These are phyloP conservation scores for Labeo rohita DNA, from an alignment of 2,113 vertebrate species.

Conservation along the genomic window DNA sequence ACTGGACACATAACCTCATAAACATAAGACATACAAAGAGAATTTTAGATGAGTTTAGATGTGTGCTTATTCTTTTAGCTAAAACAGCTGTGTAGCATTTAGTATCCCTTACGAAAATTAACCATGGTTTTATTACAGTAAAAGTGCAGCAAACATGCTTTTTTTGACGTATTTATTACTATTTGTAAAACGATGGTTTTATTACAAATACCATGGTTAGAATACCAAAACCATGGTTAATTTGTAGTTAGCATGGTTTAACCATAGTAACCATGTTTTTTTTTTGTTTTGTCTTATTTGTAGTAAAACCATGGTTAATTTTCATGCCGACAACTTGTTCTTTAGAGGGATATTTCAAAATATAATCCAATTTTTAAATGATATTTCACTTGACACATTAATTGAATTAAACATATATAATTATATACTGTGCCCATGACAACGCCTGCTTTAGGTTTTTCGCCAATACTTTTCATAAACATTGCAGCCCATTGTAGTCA, in stretches of 20 bases:
- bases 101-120: too few species aligned
- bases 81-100: background rate
- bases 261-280: too few species aligned
- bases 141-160: too few species aligned
- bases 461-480: background rate
- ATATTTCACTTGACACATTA: background rate
- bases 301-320: too few species aligned
- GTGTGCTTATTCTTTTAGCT: background rate
- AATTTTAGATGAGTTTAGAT: background rate
- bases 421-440: background rate
- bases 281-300: too few species aligned
- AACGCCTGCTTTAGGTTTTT: background rate
- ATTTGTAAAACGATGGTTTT: too few species aligned
- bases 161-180: too few species aligned
- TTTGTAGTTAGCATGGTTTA: too few species aligned
- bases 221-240: too few species aligned
- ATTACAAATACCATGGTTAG: too few species aligned
- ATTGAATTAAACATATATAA: background rate
- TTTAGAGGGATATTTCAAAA: background rate
- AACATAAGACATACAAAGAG: background rate
- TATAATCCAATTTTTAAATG: background rate
- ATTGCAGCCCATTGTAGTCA: slow-evolving; percentile 26
- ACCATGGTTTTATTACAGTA: too few species aligned
- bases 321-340: too few species aligned
- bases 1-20: background rate